Percentiles rank a stretch among this genome's conserved stretches.
These are phyloP conservation scores for Fundulus diaphanus DNA, from an alignment of 2,797 vertebrate genomes.

Conservation along the genomic window DNA sequence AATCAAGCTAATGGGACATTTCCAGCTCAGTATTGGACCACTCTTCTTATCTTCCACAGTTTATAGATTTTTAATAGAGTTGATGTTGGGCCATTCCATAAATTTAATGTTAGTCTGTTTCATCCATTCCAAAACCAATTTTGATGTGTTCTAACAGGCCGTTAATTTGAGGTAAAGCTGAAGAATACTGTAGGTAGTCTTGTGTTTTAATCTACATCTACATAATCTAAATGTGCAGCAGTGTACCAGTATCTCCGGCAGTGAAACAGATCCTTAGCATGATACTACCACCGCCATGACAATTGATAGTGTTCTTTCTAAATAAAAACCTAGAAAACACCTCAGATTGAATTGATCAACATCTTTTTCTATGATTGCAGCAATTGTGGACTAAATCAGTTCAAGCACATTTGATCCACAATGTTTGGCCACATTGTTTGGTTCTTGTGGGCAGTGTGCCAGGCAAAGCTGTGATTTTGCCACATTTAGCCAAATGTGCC, in stretches of 20 bases:
- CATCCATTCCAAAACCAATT: background rate
- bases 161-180: background rate
- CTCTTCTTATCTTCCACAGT: background rate
- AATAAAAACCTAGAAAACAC: too few relatives aligned
- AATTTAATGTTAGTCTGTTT: background rate
- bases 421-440: too few relatives aligned
- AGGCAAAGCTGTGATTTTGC: too few relatives aligned
- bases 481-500: too few relatives aligned
- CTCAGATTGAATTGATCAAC: too few relatives aligned
- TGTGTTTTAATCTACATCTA: background rate
- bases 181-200: background rate
- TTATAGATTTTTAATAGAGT: background rate
- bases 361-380: too few relatives aligned
- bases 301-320: background rate
- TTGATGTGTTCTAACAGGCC: background rate
- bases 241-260: background rate
- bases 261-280: background rate
- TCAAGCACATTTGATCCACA: too few relatives aligned
- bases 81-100: background rate
- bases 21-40: background rate
- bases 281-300: background rate
- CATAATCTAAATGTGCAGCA: too few relatives aligned
- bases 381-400: too few relatives aligned
- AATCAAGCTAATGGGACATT: background rate
- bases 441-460: too few relatives aligned